Conservation (phyloP, 2,113 vertebrate species). For the Saguinus midas region DNA sequence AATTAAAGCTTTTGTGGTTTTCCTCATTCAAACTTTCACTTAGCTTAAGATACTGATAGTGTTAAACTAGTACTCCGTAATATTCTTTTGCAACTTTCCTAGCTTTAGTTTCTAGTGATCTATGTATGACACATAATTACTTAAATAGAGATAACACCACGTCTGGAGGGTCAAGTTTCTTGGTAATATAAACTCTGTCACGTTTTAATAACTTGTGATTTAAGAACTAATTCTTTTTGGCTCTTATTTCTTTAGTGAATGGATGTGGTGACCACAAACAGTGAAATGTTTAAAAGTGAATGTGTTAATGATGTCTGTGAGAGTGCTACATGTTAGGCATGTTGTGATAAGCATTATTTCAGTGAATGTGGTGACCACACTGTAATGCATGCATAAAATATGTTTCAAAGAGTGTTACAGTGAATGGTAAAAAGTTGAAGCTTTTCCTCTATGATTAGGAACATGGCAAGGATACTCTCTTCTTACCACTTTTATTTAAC, state of each 20-base stretch:
- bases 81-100: background rate
- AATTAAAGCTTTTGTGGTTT: constrained; percentile 72
- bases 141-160: background rate
- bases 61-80: constrained; percentile 69
- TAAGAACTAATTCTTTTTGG: background rate
- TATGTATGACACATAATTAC: background rate
- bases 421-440: background rate
- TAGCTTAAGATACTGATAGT: constrained; percentile 63
- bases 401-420: background rate
- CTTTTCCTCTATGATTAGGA: background rate
- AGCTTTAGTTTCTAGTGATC: constrained; percentile 49
- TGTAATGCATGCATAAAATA: background rate
- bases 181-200: background rate
- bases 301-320: background rate
- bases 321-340: background rate
- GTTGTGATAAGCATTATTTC: background rate
- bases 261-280: no score
- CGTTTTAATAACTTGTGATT: background rate
- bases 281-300: background rate
- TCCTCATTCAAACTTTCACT: constrained; percentile 64
- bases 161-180: background rate
- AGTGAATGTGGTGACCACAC: background rate
- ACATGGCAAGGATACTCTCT: background rate
- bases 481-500: background rate
- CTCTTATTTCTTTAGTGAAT: background rate